Percentiles rank a stretch among this genome's conserved stretches.
These are phyloP conservation scores for Cheirogaleus medius DNA, from an alignment of 2,113 vertebrate species.

Conservation along the genomic window DNA sequence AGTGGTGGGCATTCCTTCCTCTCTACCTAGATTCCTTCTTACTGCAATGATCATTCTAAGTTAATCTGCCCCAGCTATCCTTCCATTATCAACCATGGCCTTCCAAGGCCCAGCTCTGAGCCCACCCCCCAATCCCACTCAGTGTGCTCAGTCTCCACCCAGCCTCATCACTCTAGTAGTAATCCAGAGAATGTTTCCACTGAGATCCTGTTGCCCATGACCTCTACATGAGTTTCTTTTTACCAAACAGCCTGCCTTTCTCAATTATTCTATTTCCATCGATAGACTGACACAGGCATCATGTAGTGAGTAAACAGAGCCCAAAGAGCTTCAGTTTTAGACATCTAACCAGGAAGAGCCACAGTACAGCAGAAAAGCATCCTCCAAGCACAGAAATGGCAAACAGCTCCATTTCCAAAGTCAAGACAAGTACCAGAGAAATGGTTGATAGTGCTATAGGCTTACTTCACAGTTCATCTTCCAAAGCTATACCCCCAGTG, in stretches of 20 bases:
- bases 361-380: neutral
- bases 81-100: neutral
- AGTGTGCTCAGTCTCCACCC: neutral
- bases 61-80: neutral
- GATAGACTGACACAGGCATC: neutral
- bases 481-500: neutral
- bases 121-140: neutral
- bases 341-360: neutral
- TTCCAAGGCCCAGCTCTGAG: neutral
- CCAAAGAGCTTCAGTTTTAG: neutral
- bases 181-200: neutral
- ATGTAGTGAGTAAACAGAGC: neutral
- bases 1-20: neutral
- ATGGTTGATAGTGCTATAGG: neutral
- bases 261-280: neutral
- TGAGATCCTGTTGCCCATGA: neutral
- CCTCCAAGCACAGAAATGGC: neutral
- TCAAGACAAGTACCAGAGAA: neutral
- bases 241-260: neutral
- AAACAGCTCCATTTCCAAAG: neutral
- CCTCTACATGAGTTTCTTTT: neutral
- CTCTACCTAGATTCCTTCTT: neutral
- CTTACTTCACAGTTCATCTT: neutral
- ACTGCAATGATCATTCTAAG: neutral
- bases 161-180: neutral